Conservation (phyloP, 2,113 vertebrate species). For the Mionectes macconnelli region DNA sequence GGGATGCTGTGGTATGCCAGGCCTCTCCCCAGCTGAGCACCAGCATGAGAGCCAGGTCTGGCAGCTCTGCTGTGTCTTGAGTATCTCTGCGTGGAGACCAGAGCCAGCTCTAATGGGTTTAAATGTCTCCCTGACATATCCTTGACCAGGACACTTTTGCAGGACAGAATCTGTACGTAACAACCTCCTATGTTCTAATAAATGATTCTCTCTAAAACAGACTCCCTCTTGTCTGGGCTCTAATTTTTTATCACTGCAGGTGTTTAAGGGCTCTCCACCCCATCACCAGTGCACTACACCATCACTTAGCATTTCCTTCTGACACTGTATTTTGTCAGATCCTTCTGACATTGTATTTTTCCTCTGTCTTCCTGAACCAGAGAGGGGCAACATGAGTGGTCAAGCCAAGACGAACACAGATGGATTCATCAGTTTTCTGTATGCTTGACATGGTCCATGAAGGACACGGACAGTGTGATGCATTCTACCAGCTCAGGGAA, state of each 20-base stretch:
- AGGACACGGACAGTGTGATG: background rate
- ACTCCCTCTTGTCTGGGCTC: background rate
- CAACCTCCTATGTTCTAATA: slow-evolving; percentile 51
- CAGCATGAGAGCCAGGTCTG: background rate
- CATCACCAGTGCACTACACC: background rate
- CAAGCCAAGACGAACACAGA: background rate
- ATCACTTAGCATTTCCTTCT: background rate
- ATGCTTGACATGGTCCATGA: accelerated
- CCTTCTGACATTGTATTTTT: background rate
- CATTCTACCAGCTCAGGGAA: background rate
- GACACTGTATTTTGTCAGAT: background rate
- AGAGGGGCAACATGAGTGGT: background rate
- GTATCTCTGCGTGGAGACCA: background rate
- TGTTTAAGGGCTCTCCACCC: background rate
- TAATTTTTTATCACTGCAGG: background rate
- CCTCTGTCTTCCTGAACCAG: background rate
- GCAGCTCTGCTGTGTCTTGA: slow-evolving; percentile 44
- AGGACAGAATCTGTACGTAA: slow-evolving; percentile 55
- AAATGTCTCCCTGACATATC: background rate
- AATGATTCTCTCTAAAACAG: slow-evolving; percentile 26
- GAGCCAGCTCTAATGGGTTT: background rate
- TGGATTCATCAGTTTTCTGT: background rate
- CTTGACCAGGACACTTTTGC: slow-evolving; percentile 35
- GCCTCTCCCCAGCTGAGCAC: background rate
- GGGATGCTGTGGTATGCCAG: background rate